A percentile compares a stretch with the other conserved stretches of the same genome.
Evolutionary conservation across 1,140 invertebrate species (phyloP).

Genomic region (Drosophila albomicans): DNA sequence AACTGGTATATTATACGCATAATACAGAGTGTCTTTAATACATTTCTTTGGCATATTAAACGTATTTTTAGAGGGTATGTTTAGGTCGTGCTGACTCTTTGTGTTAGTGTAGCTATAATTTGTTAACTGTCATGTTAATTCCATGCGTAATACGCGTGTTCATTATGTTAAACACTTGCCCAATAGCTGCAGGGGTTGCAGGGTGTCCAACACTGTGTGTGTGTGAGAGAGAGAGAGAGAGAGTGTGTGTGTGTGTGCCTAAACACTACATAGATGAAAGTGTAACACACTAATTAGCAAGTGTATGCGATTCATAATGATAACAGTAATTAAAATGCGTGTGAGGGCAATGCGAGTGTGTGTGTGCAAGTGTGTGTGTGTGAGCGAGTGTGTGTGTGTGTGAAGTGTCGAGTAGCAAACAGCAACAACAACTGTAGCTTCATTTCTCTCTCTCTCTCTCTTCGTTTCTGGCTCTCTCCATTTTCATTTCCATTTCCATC

Average conservation of each 20-base stretch:
- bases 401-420: constrained; percentile 22
- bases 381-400: constrained; percentile 25
- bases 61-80: constrained; percentile 8
- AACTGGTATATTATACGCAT: constrained; percentile 64
- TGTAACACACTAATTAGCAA: constrained; percentile 81
- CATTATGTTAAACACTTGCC: constrained; percentile 82
- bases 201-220: neutral
- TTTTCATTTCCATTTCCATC: too few relatives aligned
- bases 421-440: constrained; percentile 3
- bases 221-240: neutral
- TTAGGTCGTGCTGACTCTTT: neutral
- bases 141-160: constrained; percentile 75
- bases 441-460: constrained; percentile 5
- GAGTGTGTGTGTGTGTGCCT: constrained; percentile 30
- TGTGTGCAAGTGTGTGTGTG: constrained; percentile 19
- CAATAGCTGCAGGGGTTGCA: constrained; percentile 2
- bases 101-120: too few relatives aligned
- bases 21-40: constrained; percentile 36
- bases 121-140: constrained; percentile 67
- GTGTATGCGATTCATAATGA: constrained; percentile 81
- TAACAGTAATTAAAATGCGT: constrained; percentile 80
- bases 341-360: constrained; percentile 15
- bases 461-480: neutral
- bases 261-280: constrained; percentile 75
- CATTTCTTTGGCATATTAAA: too few relatives aligned